Conservation (phyloP, 1,140 invertebrate species). For the Schmidtea mediterranea region DNA sequence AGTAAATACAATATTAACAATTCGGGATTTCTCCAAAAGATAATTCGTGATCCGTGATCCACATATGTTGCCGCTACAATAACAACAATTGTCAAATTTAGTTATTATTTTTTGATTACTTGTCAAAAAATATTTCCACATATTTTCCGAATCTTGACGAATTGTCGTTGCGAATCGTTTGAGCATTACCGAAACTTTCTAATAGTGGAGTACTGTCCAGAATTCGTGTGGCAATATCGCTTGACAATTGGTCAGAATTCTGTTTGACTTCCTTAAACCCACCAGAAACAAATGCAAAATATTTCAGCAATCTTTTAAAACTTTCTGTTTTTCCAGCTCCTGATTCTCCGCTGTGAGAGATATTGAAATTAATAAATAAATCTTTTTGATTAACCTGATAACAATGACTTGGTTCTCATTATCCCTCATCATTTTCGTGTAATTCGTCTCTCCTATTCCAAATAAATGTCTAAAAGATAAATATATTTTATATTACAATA, state of each 20-base stretch:
- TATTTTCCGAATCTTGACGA: slow-evolving; percentile 88
- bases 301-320: slow-evolving; percentile 87
- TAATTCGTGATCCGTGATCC: slow-evolving; percentile 95
- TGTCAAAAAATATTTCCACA: slow-evolving; percentile 88
- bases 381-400: too few relatives aligned
- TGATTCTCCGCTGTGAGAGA: slow-evolving; percentile 71
- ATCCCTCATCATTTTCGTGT: too few relatives aligned
- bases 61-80: slow-evolving; percentile 74
- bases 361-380: too few relatives aligned
- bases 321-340: slow-evolving; percentile 95
- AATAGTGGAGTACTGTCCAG: slow-evolving; percentile 69
- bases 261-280: slow-evolving; percentile 98
- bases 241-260: too few relatives aligned
- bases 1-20: slow-evolving; percentile 1
- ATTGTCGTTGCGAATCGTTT: slow-evolving; percentile 93
- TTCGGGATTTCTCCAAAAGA: slow-evolving; percentile 51
- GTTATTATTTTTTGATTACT: slow-evolving; percentile 49
- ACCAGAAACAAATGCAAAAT: slow-evolving; percentile 81
- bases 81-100: slow-evolving; percentile 71
- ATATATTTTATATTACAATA: too few relatives aligned
- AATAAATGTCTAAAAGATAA: too few relatives aligned
- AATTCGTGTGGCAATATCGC: too few relatives aligned
- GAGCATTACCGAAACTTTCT: slow-evolving; percentile 93
- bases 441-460: too few relatives aligned
- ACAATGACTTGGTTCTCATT: too few relatives aligned